phyloP scores from a whole-genome alignment of 2,888 invertebrate genomes.

The Sturmia bella region DNA sequence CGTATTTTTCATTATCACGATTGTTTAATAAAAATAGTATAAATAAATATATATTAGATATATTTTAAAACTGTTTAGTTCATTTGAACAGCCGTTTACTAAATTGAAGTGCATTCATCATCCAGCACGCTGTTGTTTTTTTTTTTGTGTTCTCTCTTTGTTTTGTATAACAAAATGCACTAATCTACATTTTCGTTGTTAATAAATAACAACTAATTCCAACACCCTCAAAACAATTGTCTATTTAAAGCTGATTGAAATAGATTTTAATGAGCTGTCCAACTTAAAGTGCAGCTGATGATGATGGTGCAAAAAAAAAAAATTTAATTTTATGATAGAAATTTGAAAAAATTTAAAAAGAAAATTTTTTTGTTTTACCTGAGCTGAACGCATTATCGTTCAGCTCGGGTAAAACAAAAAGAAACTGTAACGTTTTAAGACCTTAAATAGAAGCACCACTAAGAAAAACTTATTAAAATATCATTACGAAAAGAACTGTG shows the following conservation, averaged over 20 bases:
- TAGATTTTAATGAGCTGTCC: constrained; percentile 31
- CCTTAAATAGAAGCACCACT: too few relatives aligned
- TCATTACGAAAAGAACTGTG: too few relatives aligned
- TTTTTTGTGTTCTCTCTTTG: neutral
- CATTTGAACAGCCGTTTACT: constrained; percentile 35
- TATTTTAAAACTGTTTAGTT: constrained; percentile 5
- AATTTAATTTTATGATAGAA: too few relatives aligned
- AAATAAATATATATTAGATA: constrained; percentile 23
- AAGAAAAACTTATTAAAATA: too few relatives aligned
- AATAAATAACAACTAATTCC: constrained; percentile 52
- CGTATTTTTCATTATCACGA: constrained; percentile 24
- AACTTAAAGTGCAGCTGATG: constrained; percentile 4
- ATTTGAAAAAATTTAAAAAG: too few relatives aligned
- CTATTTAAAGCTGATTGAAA: constrained; percentile 51
- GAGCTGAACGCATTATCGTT: too few relatives aligned
- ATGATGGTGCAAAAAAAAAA: neutral
- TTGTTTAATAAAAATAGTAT: constrained; percentile 28
- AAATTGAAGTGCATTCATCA: constrained; percentile 55
- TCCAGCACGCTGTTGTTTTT: neutral
- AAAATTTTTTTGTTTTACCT: too few relatives aligned
- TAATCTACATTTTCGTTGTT: constrained; percentile 41
- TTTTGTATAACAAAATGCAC: constrained; percentile 14
- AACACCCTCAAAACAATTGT: constrained; percentile 64
- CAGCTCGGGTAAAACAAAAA: too few relatives aligned
- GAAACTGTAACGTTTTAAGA: too few relatives aligned